Base-by-base conservation (phyloP, 2,888 invertebrate genomes). In the Pachycephus smyrnensis region DNA sequence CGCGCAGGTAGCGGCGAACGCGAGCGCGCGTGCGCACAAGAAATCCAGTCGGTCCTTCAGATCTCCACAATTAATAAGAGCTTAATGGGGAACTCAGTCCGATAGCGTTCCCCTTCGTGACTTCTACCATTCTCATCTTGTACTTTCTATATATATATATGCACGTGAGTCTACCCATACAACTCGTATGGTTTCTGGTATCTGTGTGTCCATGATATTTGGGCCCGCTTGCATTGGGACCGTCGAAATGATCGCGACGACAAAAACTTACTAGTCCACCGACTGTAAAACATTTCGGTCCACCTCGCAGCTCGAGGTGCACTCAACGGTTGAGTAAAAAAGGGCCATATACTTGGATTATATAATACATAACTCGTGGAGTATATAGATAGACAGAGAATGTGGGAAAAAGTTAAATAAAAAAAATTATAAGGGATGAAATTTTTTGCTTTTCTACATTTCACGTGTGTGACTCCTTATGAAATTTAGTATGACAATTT, bases 31-130 rank as follows among this genome's bases (percentile, higher is more conserved):
- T 40, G 6, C 40, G 40, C 82, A 87, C 89, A 90, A 90, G 90
- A 90, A 90, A 89, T 88, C 85, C 87, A 84, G 88, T 88, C 90
- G 90, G 90, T 85, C 87, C 87, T 84, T 90, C 88, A 89, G 90
- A 90, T 90, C 89, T 89, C 89, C 86, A 89, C 90, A 90, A 90
- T 90, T 90, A 90, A 90, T 90, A 90, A 90, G 89, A 89, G 89
- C 89, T 89, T 90, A 90, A 90, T 90, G 89, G 90, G 88, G 87
- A 86, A 87, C 87, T 84, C 85, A 84, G 85, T 84, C 86, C 90
- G 88, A 89, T 89, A 89, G 88, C 87, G 86, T 23, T 77, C 68
- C 74, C 77, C 74, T 68, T 74, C 74, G 35, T 31, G 31, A 74
- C 73, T 35, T 36, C 74, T 31, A 33, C 73, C 73, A 68, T 12